phyloP scores from a whole-genome alignment of 2,113 vertebrate species.

The Aegotheles bennettii region DNA sequence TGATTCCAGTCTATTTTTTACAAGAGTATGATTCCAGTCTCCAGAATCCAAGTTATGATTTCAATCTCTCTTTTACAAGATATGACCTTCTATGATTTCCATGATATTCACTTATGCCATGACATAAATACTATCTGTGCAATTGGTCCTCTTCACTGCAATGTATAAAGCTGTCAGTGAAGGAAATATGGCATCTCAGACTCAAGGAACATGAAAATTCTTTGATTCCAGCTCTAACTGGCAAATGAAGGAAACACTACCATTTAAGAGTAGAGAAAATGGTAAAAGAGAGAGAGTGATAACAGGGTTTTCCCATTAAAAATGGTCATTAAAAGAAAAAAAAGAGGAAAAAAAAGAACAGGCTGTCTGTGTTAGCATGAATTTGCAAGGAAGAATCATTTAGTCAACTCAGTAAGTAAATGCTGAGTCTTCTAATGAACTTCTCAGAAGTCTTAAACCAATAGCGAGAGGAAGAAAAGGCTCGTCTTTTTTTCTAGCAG shows the following conservation, averaged over 20 bases:
- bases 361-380: not conserved
- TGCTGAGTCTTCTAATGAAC: not conserved
- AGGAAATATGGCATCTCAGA: not conserved
- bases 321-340: not conserved
- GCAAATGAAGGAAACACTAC: not conserved
- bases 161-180: not conserved
- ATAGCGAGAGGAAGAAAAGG: not conserved
- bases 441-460: not conserved
- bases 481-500: not conserved
- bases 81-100: not conserved
- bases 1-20: not conserved
- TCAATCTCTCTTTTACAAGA: not conserved
- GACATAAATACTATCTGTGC: not conserved
- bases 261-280: not conserved
- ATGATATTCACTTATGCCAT: not conserved
- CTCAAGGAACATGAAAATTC: not conserved
- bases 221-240: not conserved
- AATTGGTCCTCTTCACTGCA: not conserved
- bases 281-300: not conserved
- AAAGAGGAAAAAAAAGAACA: fast-evolving
- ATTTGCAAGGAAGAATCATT: not conserved
- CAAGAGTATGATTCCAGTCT: too few species aligned
- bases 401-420: not conserved
- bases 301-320: not conserved
- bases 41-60: not conserved